These are phyloP conservation scores for Cryptotis parvus DNA, from an alignment of 2,113 vertebrate species.

Conservation along the genomic window DNA sequence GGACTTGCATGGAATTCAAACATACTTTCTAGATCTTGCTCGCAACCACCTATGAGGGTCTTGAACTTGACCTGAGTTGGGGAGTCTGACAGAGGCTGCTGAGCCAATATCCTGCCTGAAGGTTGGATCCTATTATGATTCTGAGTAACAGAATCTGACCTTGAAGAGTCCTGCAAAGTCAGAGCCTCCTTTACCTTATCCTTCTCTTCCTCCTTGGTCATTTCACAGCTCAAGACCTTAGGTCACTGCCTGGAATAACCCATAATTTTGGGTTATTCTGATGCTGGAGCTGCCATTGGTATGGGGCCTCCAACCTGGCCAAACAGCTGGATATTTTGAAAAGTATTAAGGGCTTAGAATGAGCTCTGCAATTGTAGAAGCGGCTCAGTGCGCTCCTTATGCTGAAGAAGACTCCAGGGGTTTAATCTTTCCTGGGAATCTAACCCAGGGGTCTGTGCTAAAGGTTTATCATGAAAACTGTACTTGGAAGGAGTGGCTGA, in stretches of 20 bases:
- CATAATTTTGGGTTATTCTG: background rate
- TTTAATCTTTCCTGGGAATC: background rate
- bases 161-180: background rate
- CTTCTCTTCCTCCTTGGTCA: background rate
- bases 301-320: background rate
- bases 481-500: background rate
- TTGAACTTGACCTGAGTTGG: background rate
- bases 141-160: background rate
- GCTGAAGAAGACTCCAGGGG: background rate
- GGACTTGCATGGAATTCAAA: background rate
- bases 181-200: background rate
- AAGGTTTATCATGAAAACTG: background rate
- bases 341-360: background rate
- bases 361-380: background rate
- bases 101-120: background rate
- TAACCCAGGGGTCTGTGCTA: background rate
- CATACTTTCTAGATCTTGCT: too few relatives aligned
- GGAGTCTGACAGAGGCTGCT: background rate
- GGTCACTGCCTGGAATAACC: background rate
- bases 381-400: background rate
- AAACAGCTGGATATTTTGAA: background rate
- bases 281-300: background rate
- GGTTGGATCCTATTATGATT: background rate
- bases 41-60: background rate
- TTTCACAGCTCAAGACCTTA: background rate